Evolutionary conservation across 1,140 invertebrate species (phyloP).

Genomic region (Penaeus vannamei): DNA sequence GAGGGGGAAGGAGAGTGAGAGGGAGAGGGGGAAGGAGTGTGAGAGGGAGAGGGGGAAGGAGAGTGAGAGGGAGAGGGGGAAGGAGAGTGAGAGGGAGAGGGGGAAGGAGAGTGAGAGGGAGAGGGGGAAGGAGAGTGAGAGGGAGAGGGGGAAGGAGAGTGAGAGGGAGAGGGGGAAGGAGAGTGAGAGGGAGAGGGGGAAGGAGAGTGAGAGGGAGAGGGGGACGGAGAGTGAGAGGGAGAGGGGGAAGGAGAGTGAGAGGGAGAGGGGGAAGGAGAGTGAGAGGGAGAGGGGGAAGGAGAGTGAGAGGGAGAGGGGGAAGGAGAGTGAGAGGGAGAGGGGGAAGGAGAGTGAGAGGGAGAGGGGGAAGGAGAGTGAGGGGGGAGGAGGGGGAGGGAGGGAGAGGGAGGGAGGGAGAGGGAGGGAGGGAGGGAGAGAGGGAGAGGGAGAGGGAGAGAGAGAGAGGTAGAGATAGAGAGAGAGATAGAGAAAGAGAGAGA

Average conservation of each 20-base stretch:
- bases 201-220: neutral
- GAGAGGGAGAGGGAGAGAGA: neutral
- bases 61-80: neutral
- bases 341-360: neutral
- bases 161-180: neutral
- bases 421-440: no score
- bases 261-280: neutral
- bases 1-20: constrained; percentile 34
- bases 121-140: neutral
- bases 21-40: constrained; percentile 25
- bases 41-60: constrained; percentile 25
- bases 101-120: neutral
- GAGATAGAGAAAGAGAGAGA: no score
- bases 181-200: neutral
- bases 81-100: neutral
- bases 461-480: no score
- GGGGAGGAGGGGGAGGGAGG: neutral
- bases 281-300: neutral
- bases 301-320: neutral
- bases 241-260: neutral
- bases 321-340: neutral
- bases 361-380: neutral
- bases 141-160: neutral
- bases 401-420: neutral
- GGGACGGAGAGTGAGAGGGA: neutral